Evolutionary conservation across 2,888 invertebrate species (phyloP).

Genomic region (Caenorhabditis sp.): DNA sequence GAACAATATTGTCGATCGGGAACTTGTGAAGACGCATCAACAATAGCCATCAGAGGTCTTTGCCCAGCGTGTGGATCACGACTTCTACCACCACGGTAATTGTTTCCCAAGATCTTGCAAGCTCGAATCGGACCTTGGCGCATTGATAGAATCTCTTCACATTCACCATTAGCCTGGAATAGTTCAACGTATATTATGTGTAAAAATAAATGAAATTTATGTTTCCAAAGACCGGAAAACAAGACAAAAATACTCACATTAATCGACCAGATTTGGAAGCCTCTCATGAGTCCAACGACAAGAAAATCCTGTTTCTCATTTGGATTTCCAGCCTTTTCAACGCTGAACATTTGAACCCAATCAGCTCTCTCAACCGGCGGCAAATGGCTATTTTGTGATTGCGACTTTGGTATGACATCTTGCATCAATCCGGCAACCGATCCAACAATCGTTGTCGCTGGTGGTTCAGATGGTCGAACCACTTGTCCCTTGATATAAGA

Average conservation of each 20-base stretch:
- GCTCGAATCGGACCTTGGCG: conserved; percentile 86
- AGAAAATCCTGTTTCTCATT: conserved; percentile 82
- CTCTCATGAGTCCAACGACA: conserved; percentile 86
- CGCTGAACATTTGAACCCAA: conserved; percentile 54
- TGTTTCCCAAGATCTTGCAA: conserved; percentile 75
- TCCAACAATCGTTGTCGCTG: conserved; percentile 5
- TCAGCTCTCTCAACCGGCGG: conserved; percentile 47
- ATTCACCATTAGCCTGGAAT: conserved; percentile 86
- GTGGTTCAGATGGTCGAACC: conserved; percentile 47
- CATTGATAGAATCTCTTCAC: conserved; percentile 91
- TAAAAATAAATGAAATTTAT: not conserved
- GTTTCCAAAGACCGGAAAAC: too few relatives aligned
- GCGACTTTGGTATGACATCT: conserved; percentile 63
- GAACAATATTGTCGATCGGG: conserved; percentile 72
- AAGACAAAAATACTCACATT: conserved; percentile 71
- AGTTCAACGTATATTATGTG: too few relatives aligned
- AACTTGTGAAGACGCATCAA: conserved; percentile 55
- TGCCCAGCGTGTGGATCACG: conserved; percentile 19
- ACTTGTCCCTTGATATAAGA: conserved; percentile 54
- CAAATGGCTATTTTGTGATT: conserved; percentile 20
- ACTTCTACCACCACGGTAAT: conserved; percentile 13
- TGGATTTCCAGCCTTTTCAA: conserved; percentile 65
- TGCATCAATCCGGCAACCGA: conserved; percentile 26
- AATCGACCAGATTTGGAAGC: conserved; percentile 78
- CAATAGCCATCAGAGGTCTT: conserved; percentile 65